Conservation (phyloP, 2,888 invertebrate species). For the Scelioninae gen. 1 region DNA sequence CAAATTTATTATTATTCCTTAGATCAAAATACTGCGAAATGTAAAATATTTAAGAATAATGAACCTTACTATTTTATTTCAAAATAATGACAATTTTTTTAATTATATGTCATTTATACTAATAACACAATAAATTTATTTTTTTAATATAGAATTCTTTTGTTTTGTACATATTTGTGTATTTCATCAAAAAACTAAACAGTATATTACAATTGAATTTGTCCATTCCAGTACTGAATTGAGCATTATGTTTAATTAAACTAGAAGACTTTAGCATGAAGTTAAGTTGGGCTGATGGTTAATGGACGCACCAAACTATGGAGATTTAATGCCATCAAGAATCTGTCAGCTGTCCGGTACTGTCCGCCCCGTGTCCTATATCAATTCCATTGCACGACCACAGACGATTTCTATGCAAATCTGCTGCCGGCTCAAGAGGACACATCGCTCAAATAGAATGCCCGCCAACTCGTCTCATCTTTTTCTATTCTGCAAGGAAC, state of each 20-base stretch:
- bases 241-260: constrained; percentile 50
- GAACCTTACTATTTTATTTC: no score
- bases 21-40: no score
- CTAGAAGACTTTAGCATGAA: constrained; percentile 35
- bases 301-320: constrained; percentile 66
- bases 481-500: constrained; percentile 29
- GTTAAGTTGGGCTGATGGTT: constrained; percentile 54
- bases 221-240: background rate
- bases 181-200: no score
- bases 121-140: no score
- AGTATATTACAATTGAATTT: background rate
- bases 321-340: constrained; percentile 76
- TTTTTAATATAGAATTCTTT: no score
- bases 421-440: constrained; percentile 71
- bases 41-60: no score
- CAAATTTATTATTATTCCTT: no score
- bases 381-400: constrained; percentile 74
- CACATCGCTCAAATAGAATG: constrained; percentile 36
- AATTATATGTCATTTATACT: no score
- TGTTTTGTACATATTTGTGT: no score
- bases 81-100: no score
- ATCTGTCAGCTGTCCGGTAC: constrained; percentile 76
- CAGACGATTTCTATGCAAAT: constrained; percentile 81
- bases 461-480: constrained; percentile 6
- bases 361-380: constrained; percentile 70